Conservation (phyloP, 2,888 invertebrate species). For the Neoascia interrupta region DNA sequence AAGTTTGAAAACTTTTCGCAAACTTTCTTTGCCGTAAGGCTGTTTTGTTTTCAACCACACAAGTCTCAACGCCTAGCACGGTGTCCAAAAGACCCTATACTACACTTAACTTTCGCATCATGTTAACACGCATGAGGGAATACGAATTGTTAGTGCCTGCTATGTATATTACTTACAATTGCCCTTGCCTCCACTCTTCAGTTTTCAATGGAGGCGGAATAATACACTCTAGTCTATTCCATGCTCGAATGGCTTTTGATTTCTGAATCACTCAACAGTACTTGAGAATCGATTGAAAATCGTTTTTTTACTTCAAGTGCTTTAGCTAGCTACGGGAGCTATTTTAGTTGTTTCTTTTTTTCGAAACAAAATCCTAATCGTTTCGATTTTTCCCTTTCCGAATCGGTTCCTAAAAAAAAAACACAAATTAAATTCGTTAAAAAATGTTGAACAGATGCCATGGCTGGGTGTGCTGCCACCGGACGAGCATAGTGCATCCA, state of each 20-base stretch:
- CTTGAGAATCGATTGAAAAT: constrained; percentile 52
- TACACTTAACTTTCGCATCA: constrained; percentile 47
- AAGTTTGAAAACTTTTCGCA: too few species aligned
- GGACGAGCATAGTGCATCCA: constrained; percentile 17
- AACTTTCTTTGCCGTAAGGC: too few species aligned
- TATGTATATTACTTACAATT: constrained; percentile 32
- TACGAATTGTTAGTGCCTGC: constrained; percentile 11
- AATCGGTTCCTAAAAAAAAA: not conserved
- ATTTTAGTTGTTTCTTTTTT: not conserved
- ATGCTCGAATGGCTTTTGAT: constrained; percentile 17
- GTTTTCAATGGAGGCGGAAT: not conserved
- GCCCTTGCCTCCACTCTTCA: not conserved
- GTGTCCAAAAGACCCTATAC: constrained; percentile 37
- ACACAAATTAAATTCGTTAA: constrained; percentile 5
- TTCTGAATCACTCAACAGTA: constrained; percentile 37
- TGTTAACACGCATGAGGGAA: constrained; percentile 23
- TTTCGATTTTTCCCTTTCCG: not conserved
- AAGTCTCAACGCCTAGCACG: constrained; percentile 2
- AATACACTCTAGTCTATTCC: constrained; percentile 21
- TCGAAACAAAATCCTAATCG: constrained; percentile 10
- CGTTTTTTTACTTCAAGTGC: constrained; percentile 38
- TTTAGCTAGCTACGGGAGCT: too few species aligned
- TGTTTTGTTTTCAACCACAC: too few species aligned
- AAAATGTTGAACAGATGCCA: constrained; percentile 41
- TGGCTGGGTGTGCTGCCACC: not conserved